Evolutionary conservation across 2,888 invertebrate species (phyloP).

Genomic region (Yponomeuta evonymella): DNA sequence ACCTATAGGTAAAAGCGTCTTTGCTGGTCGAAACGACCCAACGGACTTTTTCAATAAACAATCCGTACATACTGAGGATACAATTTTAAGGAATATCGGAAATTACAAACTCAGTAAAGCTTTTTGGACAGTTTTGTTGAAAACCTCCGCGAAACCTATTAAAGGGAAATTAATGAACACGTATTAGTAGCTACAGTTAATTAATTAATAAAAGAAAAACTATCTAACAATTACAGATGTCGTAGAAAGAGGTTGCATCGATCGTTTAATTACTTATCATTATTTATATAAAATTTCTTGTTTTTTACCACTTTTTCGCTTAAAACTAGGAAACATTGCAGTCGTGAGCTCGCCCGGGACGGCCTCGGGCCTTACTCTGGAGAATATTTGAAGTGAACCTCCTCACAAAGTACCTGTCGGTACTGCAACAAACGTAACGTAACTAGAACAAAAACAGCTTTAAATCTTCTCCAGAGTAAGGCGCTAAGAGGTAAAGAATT

Average conservation of each 20-base stretch:
- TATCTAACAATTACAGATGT: conserved; percentile 52
- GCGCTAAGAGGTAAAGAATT: background rate
- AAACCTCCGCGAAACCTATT: background rate
- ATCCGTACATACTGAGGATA: no score
- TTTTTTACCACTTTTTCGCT: conserved; percentile 7
- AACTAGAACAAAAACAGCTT: background rate
- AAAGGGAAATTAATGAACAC: conserved; percentile 62
- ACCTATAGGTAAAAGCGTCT: no score
- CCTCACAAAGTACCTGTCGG: background rate
- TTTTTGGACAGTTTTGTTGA: background rate
- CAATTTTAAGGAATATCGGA: no score
- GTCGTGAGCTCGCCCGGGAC: conserved; percentile 14
- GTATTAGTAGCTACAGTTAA: conserved; percentile 67
- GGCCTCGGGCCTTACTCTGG: background rate
- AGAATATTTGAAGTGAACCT: background rate
- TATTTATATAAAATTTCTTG: conserved; percentile 27
- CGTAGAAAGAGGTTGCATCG: conserved; percentile 50
- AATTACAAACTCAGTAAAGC: no score
- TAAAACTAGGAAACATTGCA: conserved; percentile 14
- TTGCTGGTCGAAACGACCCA: no score
- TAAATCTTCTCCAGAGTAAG: background rate
- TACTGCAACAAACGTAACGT: background rate
- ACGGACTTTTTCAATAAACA: no score
- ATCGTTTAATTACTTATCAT: background rate
- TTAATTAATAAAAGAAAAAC: conserved; percentile 49